Percentiles rank a stretch among this genome's conserved stretches.
Evolutionary conservation across 2,797 vertebrate species (phyloP).

Genomic region (Falco cherrug): DNA sequence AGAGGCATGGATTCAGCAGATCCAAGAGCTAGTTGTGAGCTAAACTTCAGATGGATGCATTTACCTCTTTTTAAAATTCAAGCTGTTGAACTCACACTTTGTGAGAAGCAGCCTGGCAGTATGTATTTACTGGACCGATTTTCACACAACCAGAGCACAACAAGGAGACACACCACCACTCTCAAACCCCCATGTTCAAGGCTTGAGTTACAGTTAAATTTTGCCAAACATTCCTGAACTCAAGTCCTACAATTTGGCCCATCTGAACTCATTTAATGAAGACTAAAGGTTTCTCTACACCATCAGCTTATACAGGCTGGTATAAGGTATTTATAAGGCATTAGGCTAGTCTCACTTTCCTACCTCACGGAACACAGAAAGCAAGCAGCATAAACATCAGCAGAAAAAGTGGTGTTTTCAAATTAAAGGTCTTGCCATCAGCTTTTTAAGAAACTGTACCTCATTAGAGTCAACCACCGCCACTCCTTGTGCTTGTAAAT

Average conservation of each 20-base stretch:
- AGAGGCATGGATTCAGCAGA: neutral
- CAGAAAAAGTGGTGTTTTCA: neutral
- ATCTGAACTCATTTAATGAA: neutral
- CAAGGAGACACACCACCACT: neutral
- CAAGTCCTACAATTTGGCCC: neutral
- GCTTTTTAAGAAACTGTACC: neutral
- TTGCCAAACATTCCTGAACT: neutral
- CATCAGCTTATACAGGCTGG: neutral
- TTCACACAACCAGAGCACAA: neutral
- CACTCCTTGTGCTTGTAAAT: neutral
- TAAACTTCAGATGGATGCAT: neutral
- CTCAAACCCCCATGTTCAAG: fast-evolving
- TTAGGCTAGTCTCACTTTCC: neutral
- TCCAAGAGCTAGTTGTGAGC: neutral
- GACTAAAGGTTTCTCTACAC: neutral
- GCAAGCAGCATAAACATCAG: neutral
- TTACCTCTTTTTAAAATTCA: neutral
- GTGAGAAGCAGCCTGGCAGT: neutral
- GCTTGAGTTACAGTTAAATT: neutral
- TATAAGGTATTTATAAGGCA: neutral
- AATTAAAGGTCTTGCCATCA: neutral
- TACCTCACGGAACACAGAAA: neutral
- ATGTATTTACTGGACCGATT: neutral
- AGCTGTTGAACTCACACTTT: neutral
- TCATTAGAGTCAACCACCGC: neutral